Evolutionary conservation across 2,797 vertebrate species (phyloP).

Genomic region (Mormyrus hasselquistii): DNA sequence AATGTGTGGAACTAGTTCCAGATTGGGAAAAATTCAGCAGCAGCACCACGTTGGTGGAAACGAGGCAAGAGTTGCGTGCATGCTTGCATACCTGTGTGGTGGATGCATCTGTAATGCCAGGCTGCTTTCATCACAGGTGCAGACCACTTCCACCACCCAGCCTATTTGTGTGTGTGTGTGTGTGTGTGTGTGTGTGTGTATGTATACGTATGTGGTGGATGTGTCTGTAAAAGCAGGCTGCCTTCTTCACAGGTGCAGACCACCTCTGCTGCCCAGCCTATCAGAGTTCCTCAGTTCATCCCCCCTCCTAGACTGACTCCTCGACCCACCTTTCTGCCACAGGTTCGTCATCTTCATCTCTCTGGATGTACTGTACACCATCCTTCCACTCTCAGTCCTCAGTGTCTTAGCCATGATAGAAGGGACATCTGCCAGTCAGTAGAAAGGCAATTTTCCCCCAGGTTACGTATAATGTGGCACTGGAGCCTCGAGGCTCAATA

Average conservation of each 20-base stretch:
- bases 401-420: background rate
- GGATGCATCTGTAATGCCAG: too few relatives aligned
- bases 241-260: constrained; percentile 91
- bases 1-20: too few relatives aligned
- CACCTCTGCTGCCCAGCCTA: constrained; percentile 83
- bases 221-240: constrained; percentile 35
- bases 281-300: constrained; percentile 99
- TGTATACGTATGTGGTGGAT: background rate
- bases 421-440: background rate
- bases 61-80: background rate
- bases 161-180: background rate
- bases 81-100: background rate
- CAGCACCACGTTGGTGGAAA: too few relatives aligned
- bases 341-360: constrained; percentile 72
- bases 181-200: background rate
- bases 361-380: background rate
- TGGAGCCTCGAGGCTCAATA: background rate
- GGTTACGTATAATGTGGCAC: background rate
- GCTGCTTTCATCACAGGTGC: too few relatives aligned
- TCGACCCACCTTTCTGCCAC: constrained; percentile 94
- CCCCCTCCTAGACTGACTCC: constrained; percentile 97
- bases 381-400: background rate
- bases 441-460: background rate
- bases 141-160: too few relatives aligned
- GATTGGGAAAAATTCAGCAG: too few relatives aligned